A percentile compares a stretch with the other conserved stretches of the same genome.
phyloP scores from a whole-genome alignment of 2,888 invertebrate species.

The Rhingia rostrata region DNA sequence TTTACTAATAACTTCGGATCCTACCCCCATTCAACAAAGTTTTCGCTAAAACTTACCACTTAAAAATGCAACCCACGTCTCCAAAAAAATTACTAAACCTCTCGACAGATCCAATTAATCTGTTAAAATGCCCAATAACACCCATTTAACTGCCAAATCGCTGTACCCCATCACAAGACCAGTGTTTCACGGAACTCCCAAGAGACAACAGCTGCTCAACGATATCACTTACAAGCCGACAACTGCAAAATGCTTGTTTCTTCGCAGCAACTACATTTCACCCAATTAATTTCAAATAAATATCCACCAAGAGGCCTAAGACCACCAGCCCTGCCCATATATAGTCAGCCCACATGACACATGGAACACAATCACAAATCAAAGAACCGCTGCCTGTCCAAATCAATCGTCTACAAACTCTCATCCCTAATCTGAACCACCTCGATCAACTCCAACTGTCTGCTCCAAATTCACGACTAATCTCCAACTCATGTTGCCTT shows the following conservation, averaged over 20 bases:
- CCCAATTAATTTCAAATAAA: constrained; percentile 67
- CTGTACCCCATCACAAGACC: background rate
- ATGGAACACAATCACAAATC: constrained; percentile 62
- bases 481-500: constrained; percentile 38
- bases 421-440: constrained; percentile 69
- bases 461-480: constrained; percentile 60
- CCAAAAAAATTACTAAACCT: background rate
- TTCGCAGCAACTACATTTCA: constrained; percentile 35
- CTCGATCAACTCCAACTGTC: constrained; percentile 23
- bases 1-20: no score
- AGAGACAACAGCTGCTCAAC: constrained; percentile 43
- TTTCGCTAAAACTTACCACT: background rate
- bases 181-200: constrained; percentile 5
- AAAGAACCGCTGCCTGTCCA: constrained; percentile 61
- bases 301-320: constrained; percentile 12
- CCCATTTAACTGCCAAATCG: background rate
- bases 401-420: constrained; percentile 51
- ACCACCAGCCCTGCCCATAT: constrained; percentile 21
- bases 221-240: constrained; percentile 25
- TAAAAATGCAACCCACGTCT: background rate
- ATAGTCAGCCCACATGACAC: constrained; percentile 48
- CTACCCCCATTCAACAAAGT: no score
- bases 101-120: constrained; percentile 8
- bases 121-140: background rate
- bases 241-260: constrained; percentile 43